Conservation (phyloP, 2,113 vertebrate genomes). For the Microtus oregoni region DNA sequence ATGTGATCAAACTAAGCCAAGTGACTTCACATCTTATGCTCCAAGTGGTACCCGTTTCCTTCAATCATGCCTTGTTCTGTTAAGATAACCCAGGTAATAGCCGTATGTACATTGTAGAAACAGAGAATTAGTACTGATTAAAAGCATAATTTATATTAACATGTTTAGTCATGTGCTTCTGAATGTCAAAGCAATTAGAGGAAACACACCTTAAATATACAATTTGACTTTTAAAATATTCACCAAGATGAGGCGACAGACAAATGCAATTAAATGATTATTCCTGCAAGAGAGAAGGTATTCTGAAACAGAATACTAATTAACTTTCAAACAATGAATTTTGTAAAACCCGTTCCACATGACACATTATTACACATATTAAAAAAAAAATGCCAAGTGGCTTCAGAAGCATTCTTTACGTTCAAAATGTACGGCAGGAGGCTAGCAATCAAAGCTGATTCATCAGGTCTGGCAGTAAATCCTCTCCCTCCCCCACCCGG, state of each 20-base stretch:
- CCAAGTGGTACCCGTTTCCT: neutral
- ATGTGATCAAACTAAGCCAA: neutral
- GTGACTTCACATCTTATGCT: conserved; percentile 19
- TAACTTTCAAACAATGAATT: conserved; percentile 55
- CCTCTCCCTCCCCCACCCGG: neutral
- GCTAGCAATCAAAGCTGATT: conserved; percentile 53
- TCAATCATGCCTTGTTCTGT: conserved; percentile 35
- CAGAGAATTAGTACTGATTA: conserved; percentile 25
- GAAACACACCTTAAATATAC: neutral
- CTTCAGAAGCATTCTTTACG: conserved; percentile 46
- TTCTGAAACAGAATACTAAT: conserved; percentile 55
- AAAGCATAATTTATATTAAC: conserved; percentile 29
- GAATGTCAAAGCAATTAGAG: conserved; percentile 21
- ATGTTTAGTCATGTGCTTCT: neutral
- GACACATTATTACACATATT: neutral
- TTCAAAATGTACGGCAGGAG: neutral
- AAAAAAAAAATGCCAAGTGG: conserved; percentile 19
- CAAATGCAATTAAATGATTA: conserved; percentile 52
- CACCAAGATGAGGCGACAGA: conserved; percentile 43
- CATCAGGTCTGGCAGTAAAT: neutral
- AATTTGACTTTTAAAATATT: conserved; percentile 42
- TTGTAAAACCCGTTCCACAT: neutral
- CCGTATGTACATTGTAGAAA: conserved; percentile 42
- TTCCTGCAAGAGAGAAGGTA: neutral
- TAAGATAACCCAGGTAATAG: conserved; percentile 55